phyloP scores from a whole-genome alignment of 2,888 invertebrate species.

The Erebia aethiops region DNA sequence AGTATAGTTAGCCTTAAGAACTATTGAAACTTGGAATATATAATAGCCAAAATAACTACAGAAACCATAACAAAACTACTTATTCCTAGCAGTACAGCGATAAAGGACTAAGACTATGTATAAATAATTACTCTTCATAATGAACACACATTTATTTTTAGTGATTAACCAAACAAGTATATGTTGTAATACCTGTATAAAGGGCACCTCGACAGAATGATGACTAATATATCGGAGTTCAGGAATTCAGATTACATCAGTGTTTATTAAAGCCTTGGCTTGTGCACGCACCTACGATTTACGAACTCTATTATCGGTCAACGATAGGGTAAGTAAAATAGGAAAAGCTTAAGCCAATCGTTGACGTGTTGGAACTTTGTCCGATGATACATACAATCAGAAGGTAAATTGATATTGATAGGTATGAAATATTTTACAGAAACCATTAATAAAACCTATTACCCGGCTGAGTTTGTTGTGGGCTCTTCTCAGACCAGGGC shows the following conservation, averaged over 20 bases:
- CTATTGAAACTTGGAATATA: too few relatives aligned
- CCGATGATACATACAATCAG: neutral
- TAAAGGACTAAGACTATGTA: too few relatives aligned
- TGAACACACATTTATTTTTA: constrained; percentile 10
- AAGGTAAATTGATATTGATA: too few relatives aligned
- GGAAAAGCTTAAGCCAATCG: constrained; percentile 5
- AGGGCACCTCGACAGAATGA: constrained; percentile 23
- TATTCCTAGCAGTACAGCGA: too few relatives aligned
- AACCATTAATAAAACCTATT: too few relatives aligned
- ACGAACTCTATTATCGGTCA: constrained; percentile 31
- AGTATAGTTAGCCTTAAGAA: too few relatives aligned
- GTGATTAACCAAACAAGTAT: constrained; percentile 13
- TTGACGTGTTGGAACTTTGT: neutral
- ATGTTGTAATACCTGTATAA: constrained; percentile 18
- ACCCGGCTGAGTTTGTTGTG: too few relatives aligned
- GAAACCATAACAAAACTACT: too few relatives aligned
- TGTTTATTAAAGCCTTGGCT: constrained; percentile 32
- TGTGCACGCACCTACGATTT: constrained; percentile 10
- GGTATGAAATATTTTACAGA: neutral
- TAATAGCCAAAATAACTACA: too few relatives aligned
- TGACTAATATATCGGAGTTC: constrained; percentile 30
- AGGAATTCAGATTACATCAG: constrained; percentile 40
- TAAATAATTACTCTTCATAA: too few relatives aligned
- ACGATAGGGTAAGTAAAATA: neutral
- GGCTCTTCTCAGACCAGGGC: too few relatives aligned